Evolutionary conservation across 2,888 invertebrate genomes (phyloP), one percentile per base, ranked within the genome.

Genomic region (Troilus luridus): DNA sequence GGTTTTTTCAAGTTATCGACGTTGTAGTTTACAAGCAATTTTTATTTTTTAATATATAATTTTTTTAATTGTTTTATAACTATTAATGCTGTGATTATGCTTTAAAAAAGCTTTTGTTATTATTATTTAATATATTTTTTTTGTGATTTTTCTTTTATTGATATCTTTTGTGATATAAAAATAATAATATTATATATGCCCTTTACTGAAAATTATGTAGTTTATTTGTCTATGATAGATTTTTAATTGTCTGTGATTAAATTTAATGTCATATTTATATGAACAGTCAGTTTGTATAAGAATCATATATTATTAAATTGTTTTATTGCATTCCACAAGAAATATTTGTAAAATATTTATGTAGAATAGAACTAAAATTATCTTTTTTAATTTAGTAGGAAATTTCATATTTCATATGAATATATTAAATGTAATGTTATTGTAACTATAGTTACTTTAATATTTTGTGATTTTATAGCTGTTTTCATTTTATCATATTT

Each of bases 211-310:
- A 88, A 59, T 17, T 56, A 58, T 88, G 58, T 56, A 88, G 56
- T 88, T 88, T 60, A 56, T 24, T 58, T 58, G 56, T 58, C 21
- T 88, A 88, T 88, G 56, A 24, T 88, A 88, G 24, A 24, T 56
- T 56, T 77, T 77, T 77, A 72, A 72, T 27, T 41, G 72, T 77
- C 72, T 77, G 72, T 77, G 72, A 77, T 77, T 77, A 19, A 41
- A 77, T 27, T 77, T 41, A 17, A 14, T 72, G 24, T 41, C 41
- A 41, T 41, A 41, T 72, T 27, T 11, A 41, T 27, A 41, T 77
- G 17, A 27, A 27, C 72, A 77, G 8, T 17, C 72, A 24, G 8
- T 77, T 77, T 77, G 27, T 77, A 19, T 41, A 77, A 41, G 72
- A 77, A 77, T 10, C 9, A 72, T 77, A 41, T 41, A 41, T 41